Conservation (phyloP, 2,797 vertebrate species). For the Phoxinus dragarum region DNA sequence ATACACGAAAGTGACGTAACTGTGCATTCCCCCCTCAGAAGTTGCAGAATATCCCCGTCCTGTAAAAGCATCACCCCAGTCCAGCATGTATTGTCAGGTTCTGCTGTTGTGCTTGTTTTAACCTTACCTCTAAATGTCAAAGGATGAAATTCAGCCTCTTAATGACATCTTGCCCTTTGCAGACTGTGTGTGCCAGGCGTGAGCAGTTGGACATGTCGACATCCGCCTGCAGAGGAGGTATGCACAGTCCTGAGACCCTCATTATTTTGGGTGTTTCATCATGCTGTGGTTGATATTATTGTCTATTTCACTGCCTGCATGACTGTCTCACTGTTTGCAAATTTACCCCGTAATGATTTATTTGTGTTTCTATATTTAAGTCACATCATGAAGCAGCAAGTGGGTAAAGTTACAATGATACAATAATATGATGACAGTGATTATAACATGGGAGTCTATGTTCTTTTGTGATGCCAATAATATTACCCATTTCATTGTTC, state of each 20-base stretch:
- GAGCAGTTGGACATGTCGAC: constrained; percentile 53
- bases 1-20: background rate
- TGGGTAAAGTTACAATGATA: constrained; percentile 6
- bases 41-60: background rate
- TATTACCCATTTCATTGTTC: background rate
- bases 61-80: constrained; percentile 14
- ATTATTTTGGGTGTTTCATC: constrained; percentile 59
- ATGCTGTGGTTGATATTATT: constrained; percentile 41
- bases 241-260: constrained; percentile 30
- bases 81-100: constrained; percentile 45
- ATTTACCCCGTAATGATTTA: constrained; percentile 30
- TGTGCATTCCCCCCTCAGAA: background rate
- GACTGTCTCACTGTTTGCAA: constrained; percentile 40
- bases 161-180: constrained; percentile 57
- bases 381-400: background rate
- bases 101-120: constrained; percentile 44
- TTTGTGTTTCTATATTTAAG: constrained; percentile 35
- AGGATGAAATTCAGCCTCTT: constrained; percentile 49
- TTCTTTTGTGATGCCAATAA: constrained; percentile 13
- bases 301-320: constrained; percentile 38
- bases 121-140: constrained; percentile 54
- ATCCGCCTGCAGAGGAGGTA: constrained; percentile 39
- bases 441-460: background rate
- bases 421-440: constrained; percentile 3
- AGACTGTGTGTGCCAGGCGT: constrained; percentile 15